Percentiles rank a stretch among this genome's conserved stretches.
phyloP scores from a whole-genome alignment of 92 coral and sea anemone species.

The Actinernus sp. region DNA sequence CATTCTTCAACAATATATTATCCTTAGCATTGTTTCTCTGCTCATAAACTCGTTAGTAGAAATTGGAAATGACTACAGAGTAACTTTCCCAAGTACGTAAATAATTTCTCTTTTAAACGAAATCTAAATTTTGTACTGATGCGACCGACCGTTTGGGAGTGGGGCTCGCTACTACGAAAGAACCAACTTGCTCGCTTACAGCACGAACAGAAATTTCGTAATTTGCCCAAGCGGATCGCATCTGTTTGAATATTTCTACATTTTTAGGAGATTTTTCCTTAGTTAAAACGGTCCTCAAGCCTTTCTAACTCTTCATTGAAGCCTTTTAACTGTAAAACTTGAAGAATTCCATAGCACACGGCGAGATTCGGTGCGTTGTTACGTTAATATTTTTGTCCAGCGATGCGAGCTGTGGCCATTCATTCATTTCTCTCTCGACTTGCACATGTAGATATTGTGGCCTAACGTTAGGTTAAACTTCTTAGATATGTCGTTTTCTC shows the following conservation, averaged over 20 bases:
- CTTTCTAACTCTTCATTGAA: slow-evolving; percentile 8
- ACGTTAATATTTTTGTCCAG: slow-evolving; percentile 4
- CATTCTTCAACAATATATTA: not conserved
- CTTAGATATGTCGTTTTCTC: slow-evolving; percentile 67
- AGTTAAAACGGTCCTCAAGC: slow-evolving; percentile 5
- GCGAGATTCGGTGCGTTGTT: slow-evolving; percentile 22
- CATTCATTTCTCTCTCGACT: slow-evolving; percentile 10
- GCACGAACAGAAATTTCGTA: slow-evolving; percentile 58
- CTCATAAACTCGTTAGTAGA: not conserved
- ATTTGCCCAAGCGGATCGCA: slow-evolving; percentile 23
- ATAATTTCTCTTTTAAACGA: not conserved
- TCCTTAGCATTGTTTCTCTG: not conserved
- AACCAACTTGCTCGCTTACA: slow-evolving; percentile 7
- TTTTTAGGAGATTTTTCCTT: slow-evolving; percentile 7
- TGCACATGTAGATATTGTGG: slow-evolving; percentile 41
- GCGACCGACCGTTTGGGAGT: slow-evolving; percentile 49
- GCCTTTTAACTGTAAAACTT: slow-evolving; percentile 38
- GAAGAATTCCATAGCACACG: slow-evolving; percentile 57
- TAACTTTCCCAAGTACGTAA: too few species aligned
- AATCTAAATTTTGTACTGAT: not conserved
- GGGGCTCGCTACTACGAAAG: slow-evolving; percentile 38
- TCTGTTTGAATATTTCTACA: slow-evolving; percentile 15
- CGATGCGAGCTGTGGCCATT: slow-evolving; percentile 20
- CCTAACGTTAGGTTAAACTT: not conserved
- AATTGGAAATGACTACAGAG: not conserved